Evolutionary conservation across 1,140 invertebrate genomes (phyloP).

Genomic region (Listronotus bonariensis): DNA sequence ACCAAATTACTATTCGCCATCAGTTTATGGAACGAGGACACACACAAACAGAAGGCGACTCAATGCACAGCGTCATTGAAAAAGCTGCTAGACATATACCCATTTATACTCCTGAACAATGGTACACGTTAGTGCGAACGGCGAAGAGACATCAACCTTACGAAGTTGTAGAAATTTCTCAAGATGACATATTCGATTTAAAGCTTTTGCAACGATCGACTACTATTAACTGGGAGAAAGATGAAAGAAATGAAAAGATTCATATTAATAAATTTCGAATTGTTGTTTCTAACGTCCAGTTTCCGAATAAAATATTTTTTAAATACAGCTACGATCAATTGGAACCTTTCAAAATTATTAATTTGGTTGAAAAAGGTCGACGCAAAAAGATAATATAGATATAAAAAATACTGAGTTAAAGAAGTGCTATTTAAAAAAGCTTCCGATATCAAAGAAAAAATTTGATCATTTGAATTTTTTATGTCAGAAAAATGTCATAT

Average conservation of each 20-base stretch:
- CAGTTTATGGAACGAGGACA: conserved; percentile 42
- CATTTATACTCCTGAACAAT: conserved; percentile 48
- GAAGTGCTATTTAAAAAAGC: too few species aligned
- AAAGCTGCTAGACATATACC: conserved; percentile 40
- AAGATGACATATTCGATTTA: background rate
- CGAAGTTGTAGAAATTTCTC: background rate
- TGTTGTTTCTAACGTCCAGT: background rate
- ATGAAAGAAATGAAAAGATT: background rate
- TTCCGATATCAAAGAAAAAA: too few species aligned
- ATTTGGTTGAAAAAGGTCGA: too few species aligned
- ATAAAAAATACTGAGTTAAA: too few species aligned
- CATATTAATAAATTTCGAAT: background rate
- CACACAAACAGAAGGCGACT: conserved; percentile 43
- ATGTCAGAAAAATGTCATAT: too few species aligned
- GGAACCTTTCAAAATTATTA: too few species aligned
- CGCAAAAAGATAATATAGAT: too few species aligned
- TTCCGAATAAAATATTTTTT: background rate
- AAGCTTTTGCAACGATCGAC: background rate
- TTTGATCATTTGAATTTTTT: too few species aligned
- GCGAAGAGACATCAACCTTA: conserved; percentile 40
- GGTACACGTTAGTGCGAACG: conserved; percentile 45
- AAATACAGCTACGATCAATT: too few species aligned
- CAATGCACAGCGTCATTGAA: conserved; percentile 50
- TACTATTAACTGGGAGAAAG: background rate
- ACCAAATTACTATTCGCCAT: conserved; percentile 45